A percentile compares a stretch with the other conserved stretches of the same genome.
These are phyloP conservation scores for Mustela nigripes DNA, from an alignment of 2,113 vertebrate species.

Conservation along the genomic window DNA sequence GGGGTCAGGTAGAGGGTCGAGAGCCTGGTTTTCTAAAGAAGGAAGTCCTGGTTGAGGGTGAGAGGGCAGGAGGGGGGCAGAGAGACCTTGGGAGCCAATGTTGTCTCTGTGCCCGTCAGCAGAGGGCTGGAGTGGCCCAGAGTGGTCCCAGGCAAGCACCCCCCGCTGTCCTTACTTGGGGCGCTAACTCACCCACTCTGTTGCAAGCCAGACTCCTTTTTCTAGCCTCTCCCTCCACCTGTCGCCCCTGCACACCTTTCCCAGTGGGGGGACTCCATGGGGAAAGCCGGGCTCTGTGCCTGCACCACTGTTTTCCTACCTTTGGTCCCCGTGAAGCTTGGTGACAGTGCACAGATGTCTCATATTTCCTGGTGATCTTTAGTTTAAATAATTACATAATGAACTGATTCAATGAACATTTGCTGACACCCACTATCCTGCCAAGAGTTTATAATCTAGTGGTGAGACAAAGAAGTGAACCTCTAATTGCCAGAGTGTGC, in stretches of 20 bases:
- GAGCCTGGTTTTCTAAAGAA: not conserved
- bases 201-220: not conserved
- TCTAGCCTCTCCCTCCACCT: fast-evolving
- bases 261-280: fast-evolving
- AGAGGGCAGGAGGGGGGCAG: not conserved
- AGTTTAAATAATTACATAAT: not conserved
- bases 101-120: not conserved
- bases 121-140: not conserved
- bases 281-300: not conserved
- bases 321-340: not conserved
- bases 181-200: not conserved
- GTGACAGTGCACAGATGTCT: fast-evolving
- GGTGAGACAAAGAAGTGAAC: not conserved
- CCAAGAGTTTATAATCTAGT: not conserved
- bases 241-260: fast-evolving
- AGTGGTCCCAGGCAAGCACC: not conserved
- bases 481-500: not conserved
- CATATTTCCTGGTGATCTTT: not conserved
- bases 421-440: not conserved
- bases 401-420: not conserved
- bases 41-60: not conserved
- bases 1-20: fast-evolving
- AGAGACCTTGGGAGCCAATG: fast-evolving
- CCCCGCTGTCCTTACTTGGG: not conserved
- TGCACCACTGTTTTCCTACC: fast-evolving